Conservation (phyloP, 2,797 vertebrate species). For the Sciurus vulgaris region DNA sequence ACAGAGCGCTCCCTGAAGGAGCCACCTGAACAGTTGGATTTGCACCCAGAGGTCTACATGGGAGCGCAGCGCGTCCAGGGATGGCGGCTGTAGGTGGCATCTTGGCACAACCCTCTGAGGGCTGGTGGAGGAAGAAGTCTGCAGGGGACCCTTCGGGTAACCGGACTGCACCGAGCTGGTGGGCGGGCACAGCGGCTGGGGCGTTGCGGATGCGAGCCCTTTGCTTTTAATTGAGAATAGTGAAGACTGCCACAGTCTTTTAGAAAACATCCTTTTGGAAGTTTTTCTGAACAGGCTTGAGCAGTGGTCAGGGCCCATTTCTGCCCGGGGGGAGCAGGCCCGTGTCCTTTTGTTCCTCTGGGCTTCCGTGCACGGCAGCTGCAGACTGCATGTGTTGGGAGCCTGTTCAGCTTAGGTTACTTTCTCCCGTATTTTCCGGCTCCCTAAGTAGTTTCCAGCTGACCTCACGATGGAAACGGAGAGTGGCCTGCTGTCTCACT, state of each 20-base stretch:
- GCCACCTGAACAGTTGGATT: neutral
- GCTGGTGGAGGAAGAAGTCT: neutral
- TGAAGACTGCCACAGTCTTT: neutral
- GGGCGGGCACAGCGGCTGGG: neutral
- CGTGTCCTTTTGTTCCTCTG: neutral
- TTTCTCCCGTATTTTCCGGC: neutral
- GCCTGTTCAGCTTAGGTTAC: neutral
- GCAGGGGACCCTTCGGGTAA: neutral
- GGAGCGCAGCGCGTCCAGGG: neutral
- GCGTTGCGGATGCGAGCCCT: neutral
- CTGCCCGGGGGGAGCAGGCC: neutral
- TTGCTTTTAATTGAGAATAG: neutral
- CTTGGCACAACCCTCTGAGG: neutral
- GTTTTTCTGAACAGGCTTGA: neutral
- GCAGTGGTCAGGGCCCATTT: neutral
- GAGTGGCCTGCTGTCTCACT: neutral
- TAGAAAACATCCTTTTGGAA: neutral
- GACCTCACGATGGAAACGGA: neutral
- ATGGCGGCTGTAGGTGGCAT: fast-evolving
- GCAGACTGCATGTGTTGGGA: neutral
- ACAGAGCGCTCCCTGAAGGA: neutral
- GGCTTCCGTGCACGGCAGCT: conserved; percentile 31
- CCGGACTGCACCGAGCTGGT: fast-evolving
- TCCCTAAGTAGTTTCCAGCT: neutral
- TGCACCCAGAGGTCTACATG: neutral